A percentile compares a stretch with the other conserved stretches of the same genome.
Conservation (phyloP, 2,113 vertebrate species). For the chimpanzee (Pan troglodytes) region NHGRI_mPanTro3-v2.1_pri NC_072407.2:60812001-60812500, state of each 20-base stretch:
- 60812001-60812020: not conserved
- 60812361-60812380: not conserved
- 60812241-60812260: not conserved
- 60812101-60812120: not conserved
- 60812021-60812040: not conserved
- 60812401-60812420: not conserved
- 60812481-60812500: not conserved
- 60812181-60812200: not conserved
- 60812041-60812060: not conserved
- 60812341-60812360: not conserved
- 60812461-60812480: not conserved
- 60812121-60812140: not conserved
- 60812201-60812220: not conserved
- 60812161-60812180: not conserved
- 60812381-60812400: not conserved
- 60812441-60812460: not conserved
- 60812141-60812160: not conserved
- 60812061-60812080: not conserved
- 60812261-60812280: slow-evolving; percentile 45
- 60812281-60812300: not conserved
- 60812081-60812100: not conserved
- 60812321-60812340: slow-evolving; percentile 30
- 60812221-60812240: not conserved
- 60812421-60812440: not conserved
- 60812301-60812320: not conserved